A percentile compares a stretch with the other conserved stretches of the same genome.
These are phyloP conservation scores for Pogona vitticeps DNA, from an alignment of 2,113 vertebrate species.

Conservation along the genomic window DNA sequence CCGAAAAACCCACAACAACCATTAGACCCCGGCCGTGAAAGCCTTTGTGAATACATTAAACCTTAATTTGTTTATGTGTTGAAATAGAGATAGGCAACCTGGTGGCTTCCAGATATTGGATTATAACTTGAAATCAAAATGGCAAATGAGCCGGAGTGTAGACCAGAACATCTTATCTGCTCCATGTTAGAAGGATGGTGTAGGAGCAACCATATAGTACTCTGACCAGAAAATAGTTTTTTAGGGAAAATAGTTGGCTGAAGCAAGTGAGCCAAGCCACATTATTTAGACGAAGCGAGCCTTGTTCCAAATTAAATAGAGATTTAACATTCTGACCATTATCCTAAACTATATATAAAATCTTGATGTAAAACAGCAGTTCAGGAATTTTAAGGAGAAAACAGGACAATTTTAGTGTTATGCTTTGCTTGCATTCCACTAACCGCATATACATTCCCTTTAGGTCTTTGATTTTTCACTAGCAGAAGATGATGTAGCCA, in stretches of 20 bases:
- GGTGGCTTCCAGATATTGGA: too few species aligned
- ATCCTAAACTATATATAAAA: neutral
- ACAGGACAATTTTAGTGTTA: neutral
- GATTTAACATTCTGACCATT: neutral
- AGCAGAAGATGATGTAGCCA: constrained; percentile 74
- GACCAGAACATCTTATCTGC: too few species aligned
- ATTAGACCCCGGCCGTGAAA: too few species aligned
- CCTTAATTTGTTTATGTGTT: too few species aligned
- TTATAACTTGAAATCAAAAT: too few species aligned
- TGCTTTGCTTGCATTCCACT: neutral
- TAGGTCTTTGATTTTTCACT: constrained; percentile 81
- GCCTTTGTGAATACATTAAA: too few species aligned
- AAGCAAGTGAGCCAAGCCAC: neutral
- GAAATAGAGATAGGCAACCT: neutral
- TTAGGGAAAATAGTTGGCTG: neutral
- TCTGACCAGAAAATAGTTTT: neutral
- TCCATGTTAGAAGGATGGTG: too few species aligned
- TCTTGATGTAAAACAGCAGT: neutral
- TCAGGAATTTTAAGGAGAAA: constrained; percentile 2
- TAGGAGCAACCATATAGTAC: neutral
- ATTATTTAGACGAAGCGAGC: neutral
- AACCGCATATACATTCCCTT: constrained; percentile 43
- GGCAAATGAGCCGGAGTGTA: too few species aligned
- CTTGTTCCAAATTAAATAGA: neutral
- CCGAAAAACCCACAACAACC: too few species aligned